Base-by-base conservation (phyloP, 2,888 invertebrate genomes). In the Carabus problematicus region DNA sequence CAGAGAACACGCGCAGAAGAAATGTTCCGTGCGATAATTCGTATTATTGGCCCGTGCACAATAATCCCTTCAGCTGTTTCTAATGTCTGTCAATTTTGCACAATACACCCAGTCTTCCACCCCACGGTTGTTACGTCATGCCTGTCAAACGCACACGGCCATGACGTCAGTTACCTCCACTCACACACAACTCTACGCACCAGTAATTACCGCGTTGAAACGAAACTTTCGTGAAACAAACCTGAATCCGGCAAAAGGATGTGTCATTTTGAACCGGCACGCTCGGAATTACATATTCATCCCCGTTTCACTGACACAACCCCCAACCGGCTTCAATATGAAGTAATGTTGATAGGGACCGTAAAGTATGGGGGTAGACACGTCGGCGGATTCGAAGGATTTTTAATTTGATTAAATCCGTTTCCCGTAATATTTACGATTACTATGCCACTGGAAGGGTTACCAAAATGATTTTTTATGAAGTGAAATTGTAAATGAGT, bases 161-260 rank as follows among this genome's bases (percentile, higher is more conserved):
- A 39, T 59, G 59, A 59, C 59, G 59, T 59, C 59, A 59, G 29
- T 29, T 29, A 42, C 59, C 12, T 14, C 11, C 19, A 16, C 18
- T 14, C 52, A 4, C 52, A 52, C 16, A 52, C 19, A 52, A 9
- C 52, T 16, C 12, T 52, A 52, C 18, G 52, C 52, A 18, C 52
- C 11, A 52, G 66, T 66, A 66, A 66, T 66, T 66, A 66, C 49
- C 66, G 49, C 49, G 18, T 16, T 66, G 66, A 66, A 66, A 66
- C 58, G 66, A 66, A 66, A 66, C 66, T 66, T 66, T 66, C 39
- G 19, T 18, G 11, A 11, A 45, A 11, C 52, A 4, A n/a, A 16
- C 19, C 52, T 52, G 52, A 11, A 12, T 52, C 16, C 52, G 52
- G 16, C 11, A 19, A 18, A 14, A 9, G 14, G 9, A 52, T 52